Evolutionary conservation across 1,140 invertebrate genomes (phyloP).

Genomic region (Octopus sinensis): DNA sequence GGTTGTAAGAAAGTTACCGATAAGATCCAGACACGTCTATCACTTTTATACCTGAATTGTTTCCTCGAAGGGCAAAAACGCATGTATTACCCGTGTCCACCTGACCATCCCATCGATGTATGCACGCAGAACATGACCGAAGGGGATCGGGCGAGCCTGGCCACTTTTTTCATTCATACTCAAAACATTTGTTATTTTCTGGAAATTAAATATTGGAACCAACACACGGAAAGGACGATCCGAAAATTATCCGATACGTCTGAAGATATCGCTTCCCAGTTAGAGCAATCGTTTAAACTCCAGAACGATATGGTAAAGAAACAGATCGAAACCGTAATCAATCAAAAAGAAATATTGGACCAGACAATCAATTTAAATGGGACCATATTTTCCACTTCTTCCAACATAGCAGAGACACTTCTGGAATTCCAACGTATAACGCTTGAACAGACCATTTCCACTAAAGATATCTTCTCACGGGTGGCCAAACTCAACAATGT

Average conservation of each 20-base stretch:
- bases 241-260: slow-evolving; percentile 58
- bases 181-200: slow-evolving; percentile 71
- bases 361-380: slow-evolving; percentile 58
- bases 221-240: slow-evolving; percentile 64
- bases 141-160: slow-evolving; percentile 64
- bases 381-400: slow-evolving; percentile 53
- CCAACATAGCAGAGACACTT: slow-evolving; percentile 59
- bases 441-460: slow-evolving; percentile 60
- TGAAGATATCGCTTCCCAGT: slow-evolving; percentile 56
- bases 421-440: slow-evolving; percentile 61
- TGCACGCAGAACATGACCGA: slow-evolving; percentile 65
- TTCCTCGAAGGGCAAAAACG: slow-evolving; percentile 66
- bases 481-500: slow-evolving; percentile 60
- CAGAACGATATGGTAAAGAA: slow-evolving; percentile 58
- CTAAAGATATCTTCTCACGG: slow-evolving; percentile 64
- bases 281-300: slow-evolving; percentile 57
- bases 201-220: slow-evolving; percentile 67
- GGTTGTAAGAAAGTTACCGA: slow-evolving; percentile 65
- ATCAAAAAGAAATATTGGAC: slow-evolving; percentile 62
- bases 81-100: slow-evolving; percentile 61
- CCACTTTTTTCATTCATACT: slow-evolving; percentile 70
- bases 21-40: slow-evolving; percentile 64
- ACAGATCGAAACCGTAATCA: slow-evolving; percentile 62
- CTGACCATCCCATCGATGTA: slow-evolving; percentile 47
- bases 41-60: slow-evolving; percentile 68